These are phyloP conservation scores for Eurytoma adleriae DNA, from an alignment of 2,888 invertebrate genomes.

Conservation along the genomic window DNA sequence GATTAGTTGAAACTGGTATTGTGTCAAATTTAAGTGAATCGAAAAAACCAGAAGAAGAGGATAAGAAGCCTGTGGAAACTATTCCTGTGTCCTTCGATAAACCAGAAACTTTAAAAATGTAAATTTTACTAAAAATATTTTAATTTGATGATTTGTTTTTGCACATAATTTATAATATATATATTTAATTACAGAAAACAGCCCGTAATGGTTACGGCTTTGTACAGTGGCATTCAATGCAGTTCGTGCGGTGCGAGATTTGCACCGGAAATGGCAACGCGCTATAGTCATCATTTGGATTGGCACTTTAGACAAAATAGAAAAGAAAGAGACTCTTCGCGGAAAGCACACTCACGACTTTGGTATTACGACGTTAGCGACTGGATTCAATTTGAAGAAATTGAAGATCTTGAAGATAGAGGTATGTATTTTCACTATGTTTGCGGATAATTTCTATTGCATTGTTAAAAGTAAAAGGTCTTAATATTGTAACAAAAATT, in stretches of 20 bases:
- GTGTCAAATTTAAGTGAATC: slow-evolving; percentile 76
- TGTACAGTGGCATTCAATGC: slow-evolving; percentile 97
- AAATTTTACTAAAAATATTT: slow-evolving; percentile 71
- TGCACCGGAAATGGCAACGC: slow-evolving; percentile 90
- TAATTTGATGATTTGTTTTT: slow-evolving; percentile 7
- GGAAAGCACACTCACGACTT: slow-evolving; percentile 88
- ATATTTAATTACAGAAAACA: slow-evolving; percentile 80
- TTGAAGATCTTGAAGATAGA: slow-evolving; percentile 93
- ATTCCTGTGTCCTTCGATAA: slow-evolving; percentile 83
- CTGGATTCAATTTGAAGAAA: slow-evolving; percentile 96
- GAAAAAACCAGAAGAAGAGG: slow-evolving; percentile 70
- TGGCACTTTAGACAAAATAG: slow-evolving; percentile 99
- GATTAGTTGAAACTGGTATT: slow-evolving; percentile 91
- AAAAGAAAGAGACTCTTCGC: slow-evolving; percentile 89
- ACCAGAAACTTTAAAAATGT: slow-evolving; percentile 86
- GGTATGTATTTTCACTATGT: slow-evolving; percentile 76
- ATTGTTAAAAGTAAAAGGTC: neutral
- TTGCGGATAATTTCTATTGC: neutral
- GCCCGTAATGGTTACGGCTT: slow-evolving; percentile 81
- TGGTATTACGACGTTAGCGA: slow-evolving; percentile 95
- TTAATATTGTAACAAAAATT: too few relatives aligned
- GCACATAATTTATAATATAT: neutral
- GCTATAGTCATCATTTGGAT: slow-evolving; percentile 97
- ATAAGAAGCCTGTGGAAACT: slow-evolving; percentile 74
- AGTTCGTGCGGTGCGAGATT: slow-evolving; percentile 97